Evolutionary conservation across 2,113 vertebrate species (phyloP).

Genomic region (Aleadryas rufinucha): DNA sequence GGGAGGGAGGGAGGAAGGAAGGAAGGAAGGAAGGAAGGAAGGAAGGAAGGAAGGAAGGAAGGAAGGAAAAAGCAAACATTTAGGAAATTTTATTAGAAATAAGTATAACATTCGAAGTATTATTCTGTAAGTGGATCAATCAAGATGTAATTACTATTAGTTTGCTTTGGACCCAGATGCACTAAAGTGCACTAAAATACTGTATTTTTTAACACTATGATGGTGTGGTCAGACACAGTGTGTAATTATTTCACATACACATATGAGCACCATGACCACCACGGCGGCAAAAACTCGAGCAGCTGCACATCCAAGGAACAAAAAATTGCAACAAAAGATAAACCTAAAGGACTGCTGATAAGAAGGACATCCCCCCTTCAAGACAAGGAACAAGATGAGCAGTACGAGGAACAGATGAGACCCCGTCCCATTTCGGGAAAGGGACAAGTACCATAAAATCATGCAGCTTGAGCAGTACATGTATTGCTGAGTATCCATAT

Average conservation of each 20-base stretch:
- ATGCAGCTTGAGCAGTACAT: neutral
- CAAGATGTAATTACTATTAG: neutral
- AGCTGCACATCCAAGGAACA: neutral
- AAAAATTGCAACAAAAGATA: neutral
- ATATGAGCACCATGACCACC: neutral
- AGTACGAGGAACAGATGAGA: neutral
- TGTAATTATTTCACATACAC: neutral
- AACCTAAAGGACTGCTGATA: neutral
- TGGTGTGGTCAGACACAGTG: neutral
- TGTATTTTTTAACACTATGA: neutral
- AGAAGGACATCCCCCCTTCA: neutral
- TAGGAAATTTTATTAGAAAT: neutral
- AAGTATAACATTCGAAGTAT: neutral
- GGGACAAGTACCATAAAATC: neutral
- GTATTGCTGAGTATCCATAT: neutral
- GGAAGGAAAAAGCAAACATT: neutral
- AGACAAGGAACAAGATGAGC: neutral
- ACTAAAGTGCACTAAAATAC: neutral
- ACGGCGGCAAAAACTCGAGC: neutral
- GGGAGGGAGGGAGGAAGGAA: neutral
- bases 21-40: neutral
- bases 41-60: neutral
- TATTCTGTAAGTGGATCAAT: neutral
- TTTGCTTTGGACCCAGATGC: neutral
- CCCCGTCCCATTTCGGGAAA: rapidly evolving